A percentile compares a stretch with the other conserved stretches of the same genome.
These are phyloP conservation scores for Globodera ellingtonae DNA, from an alignment of 1,140 invertebrate species.

Conservation along the genomic window DNA sequence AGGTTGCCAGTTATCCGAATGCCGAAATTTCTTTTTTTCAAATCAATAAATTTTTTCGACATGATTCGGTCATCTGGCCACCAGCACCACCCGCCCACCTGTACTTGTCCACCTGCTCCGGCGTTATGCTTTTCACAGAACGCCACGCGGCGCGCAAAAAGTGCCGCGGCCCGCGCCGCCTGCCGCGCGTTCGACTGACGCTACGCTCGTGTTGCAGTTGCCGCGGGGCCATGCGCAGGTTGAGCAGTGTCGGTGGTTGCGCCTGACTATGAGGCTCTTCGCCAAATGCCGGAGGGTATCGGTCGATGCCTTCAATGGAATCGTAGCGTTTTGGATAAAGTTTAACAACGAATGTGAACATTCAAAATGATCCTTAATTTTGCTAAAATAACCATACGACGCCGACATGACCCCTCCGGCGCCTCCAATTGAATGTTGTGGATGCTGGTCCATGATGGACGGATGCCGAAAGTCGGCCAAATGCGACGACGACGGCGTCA, in stretches of 20 bases:
- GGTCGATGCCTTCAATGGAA: slow-evolving; percentile 4
- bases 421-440: neutral
- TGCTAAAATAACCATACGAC: neutral
- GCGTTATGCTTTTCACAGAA: slow-evolving; percentile 37
- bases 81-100: slow-evolving; percentile 16
- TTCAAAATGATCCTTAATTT: neutral
- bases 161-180: slow-evolving; percentile 2
- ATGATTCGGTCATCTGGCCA: neutral
- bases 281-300: neutral
- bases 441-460: neutral
- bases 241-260: slow-evolving; percentile 15
- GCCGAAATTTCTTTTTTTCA: no score
- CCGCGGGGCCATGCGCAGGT: slow-evolving; percentile 10
- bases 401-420: neutral
- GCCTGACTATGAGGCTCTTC: slow-evolving; percentile 4
- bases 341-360: neutral
- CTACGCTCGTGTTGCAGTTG: slow-evolving; percentile 6
- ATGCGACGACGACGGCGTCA: neutral
- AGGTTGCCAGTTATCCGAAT: no score
- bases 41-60: no score
- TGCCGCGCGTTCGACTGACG: slow-evolving; percentile 15
- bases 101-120: slow-evolving; percentile 56
- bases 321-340: neutral
- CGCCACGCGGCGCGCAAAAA: neutral
- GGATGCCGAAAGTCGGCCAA: slow-evolving; percentile 20